Evolutionary conservation across 2,888 invertebrate genomes (phyloP), one percentile per base, ranked within the genome.

Genomic region (Gortyna flavago): DNA sequence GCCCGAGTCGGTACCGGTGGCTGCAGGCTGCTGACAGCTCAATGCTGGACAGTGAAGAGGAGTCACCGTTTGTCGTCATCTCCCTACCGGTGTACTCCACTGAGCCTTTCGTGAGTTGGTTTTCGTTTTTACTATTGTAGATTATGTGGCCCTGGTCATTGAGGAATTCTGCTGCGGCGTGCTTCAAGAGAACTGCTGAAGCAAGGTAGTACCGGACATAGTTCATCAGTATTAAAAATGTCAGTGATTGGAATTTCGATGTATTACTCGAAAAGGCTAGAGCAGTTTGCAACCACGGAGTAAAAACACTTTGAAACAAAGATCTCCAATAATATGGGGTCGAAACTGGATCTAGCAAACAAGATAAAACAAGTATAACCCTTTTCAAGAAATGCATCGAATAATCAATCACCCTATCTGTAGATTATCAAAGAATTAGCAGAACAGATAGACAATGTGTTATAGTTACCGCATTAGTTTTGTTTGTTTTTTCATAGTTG

Each of bases 11-110:
- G 72, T 93, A 94, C 91, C 96, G 96, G 89, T 96, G 96, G 96
- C 94, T 95, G 77, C 93, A 93, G 83, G 93, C 94, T 85, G 94
- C 95, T 90, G 95, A 95, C 86, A 87, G 89, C 91, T 94, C 93
- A 61, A 97, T 97, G 97, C 94, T 96, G 93, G 97, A 97, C 92
- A 97, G 97, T 93, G 98, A 98, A 94, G 98, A 97, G 88, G 97
- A 97, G 91, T 97, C 97, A 0, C 85, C 88, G 61, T 98, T 98
- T 94, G 97, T 97, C 89, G 97, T 98, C 91, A 97, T 98, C 92
- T 97, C 97, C 75, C 95, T 97, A 90, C 97, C 98, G 68, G 97
- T 97, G 85, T 97, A 97, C 95, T 96, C 96, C 86, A 97, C 97
- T 25, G 94, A 95, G 70, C 93, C 94, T 5, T 89, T 93, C 69